Base-by-base conservation (phyloP, 2,113 vertebrate genomes). In the Corythornis madagascariensis region DNA sequence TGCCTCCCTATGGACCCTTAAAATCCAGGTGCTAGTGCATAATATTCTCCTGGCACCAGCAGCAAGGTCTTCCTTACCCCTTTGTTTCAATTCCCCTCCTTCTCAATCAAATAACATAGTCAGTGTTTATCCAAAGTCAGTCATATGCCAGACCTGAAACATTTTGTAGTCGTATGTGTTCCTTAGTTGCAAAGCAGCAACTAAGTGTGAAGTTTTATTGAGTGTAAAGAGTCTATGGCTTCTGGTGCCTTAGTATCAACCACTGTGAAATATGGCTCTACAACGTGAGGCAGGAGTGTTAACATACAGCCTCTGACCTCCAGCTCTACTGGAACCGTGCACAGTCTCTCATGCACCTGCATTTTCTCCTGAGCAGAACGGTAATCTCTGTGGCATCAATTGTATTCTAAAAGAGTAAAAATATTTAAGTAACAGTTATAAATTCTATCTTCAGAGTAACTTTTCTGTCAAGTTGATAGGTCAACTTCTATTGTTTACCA, bases 221-320 rank as follows among this genome's bases (percentile, higher is more conserved):
- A 38, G 10, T 6, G 6, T 24, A 48, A 60, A 29, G 7, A 17
- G 8, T 18, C 14, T 47, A 8, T 14, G 12, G 12, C 48, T 21
- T 40, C 18, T 48, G 16, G 7, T 60, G 35, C 35, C 48, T 50
- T 50, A 60, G 40, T 33, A 48, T 11, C 2, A 1, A 19, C 29
- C 24, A 7, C 69, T 14, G 12, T 9, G n/a, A 29, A 6, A 22
- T n/a, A 25, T 5, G 5, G 13, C 71, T 26, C 52, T 35, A 17
- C 25, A 74, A 24, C 22, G 26, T 1, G 1, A 69, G 28, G 21
- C 26, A n/a, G 28, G 26, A 2, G 0, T 7, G 7, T 63, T 50
- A 42, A 35, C 16, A 18, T 13, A 26, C 16, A 52, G 52, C 24
- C 29, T 42, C 59, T 43, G 45, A 55, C 40, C 45, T 60, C 40